Base-by-base conservation (phyloP, 2,888 invertebrate species). In the Sinotaia quadrata region DNA sequence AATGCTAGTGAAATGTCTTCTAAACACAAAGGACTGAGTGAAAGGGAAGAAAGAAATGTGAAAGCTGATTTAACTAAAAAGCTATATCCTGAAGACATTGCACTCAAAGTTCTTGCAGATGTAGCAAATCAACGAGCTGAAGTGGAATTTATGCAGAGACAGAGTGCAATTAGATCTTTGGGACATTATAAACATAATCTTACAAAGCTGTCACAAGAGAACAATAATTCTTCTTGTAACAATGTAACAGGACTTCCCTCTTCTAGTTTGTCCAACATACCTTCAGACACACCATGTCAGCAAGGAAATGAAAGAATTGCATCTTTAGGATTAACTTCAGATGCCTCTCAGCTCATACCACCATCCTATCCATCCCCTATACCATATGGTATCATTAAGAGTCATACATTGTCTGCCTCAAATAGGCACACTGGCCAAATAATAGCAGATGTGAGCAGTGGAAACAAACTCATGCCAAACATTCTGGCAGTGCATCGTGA, bases 81-180 rank as follows among this genome's bases (percentile, higher is more conserved):
- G 51, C 21, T 62, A 58, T 34, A 80, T 68, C 83, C 81, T 44
- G 72, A 79, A 47, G 81, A 82, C 59, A 76, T 85, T 57, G 83
- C 84, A 8, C 71, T 78, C 56, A 81, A 80, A 60, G 80, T 84
- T n/a, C 76, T 84, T 75, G 78, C 76, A 31, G 85, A 85, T 71
- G 82, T 83, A 24, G 80, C 80, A 29, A 73, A 67, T 18, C 75
- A 84, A 36, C 79, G 81, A 67, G 75, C 72, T 37, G 81, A 79
- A 33, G 75, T 85, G 12, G 84, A 85, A 65, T 68, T 74, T 10
- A 75, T 83, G 75, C 85, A 85, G 70, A 75, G 72, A 56, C 75
- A 77, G 29, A 84, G 79, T 65, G 69, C 80, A 49, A 71, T 80
- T 1, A 72, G 76, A 33, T 78, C 82, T 5, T 81, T 80, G 58